Evolutionary conservation across 2,113 vertebrate species (phyloP).

Genomic region (Lepus americanus): DNA sequence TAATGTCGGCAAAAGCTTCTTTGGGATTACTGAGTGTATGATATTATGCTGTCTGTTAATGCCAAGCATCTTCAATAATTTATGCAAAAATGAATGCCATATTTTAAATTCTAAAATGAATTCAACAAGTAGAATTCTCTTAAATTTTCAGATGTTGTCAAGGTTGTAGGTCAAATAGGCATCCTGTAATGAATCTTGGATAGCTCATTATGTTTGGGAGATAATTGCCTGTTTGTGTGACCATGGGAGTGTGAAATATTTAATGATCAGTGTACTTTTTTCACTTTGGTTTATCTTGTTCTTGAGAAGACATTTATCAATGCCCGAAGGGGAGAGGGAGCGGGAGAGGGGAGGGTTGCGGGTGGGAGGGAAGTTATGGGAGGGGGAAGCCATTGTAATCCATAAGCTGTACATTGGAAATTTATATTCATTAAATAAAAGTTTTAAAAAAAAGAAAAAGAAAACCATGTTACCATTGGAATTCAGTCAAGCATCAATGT

Average conservation of each 20-base stretch:
- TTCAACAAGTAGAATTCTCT: constrained; percentile 2
- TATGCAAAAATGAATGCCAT: background rate
- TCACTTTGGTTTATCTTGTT: constrained; percentile 1
- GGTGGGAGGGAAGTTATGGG: no score
- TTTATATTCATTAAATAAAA: no score
- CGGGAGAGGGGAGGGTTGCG: no score
- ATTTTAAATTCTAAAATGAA: constrained; percentile 41
- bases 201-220: background rate
- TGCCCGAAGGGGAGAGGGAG: background rate
- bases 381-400: no score
- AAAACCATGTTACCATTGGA: background rate
- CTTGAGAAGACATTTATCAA: constrained; percentile 1
- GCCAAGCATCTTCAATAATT: background rate
- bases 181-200: background rate
- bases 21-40: background rate
- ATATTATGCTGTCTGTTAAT: background rate
- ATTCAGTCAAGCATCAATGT: background rate
- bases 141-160: background rate
- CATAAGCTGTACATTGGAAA: no score
- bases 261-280: background rate
- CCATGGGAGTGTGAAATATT: background rate
- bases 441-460: no score
- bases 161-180: background rate
- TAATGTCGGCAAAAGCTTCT: background rate
- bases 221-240: background rate